phyloP scores from a whole-genome alignment of 2,888 invertebrate genomes.

The Idaea dimidiata region DNA sequence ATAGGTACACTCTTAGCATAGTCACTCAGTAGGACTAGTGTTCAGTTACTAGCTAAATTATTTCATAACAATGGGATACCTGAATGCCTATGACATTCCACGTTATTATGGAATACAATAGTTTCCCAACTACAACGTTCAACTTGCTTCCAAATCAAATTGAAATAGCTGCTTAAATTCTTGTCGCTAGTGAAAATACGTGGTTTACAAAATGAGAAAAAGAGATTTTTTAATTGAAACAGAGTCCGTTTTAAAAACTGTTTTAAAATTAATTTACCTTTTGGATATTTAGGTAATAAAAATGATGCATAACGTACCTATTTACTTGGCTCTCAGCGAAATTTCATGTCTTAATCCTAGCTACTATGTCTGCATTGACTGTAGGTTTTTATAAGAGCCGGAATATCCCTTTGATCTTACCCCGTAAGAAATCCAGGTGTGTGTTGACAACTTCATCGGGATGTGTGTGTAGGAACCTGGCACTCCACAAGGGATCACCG shows the following conservation, averaged over 20 bases:
- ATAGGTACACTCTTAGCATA: not conserved
- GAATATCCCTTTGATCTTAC: conserved; percentile 52
- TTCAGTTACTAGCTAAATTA: not conserved
- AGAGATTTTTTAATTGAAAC: not conserved
- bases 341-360: too few relatives aligned
- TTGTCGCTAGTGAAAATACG: not conserved
- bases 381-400: not conserved
- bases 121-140: not conserved
- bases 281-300: not conserved
- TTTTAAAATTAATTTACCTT: not conserved
- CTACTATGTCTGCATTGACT: too few relatives aligned
- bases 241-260: not conserved
- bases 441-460: conserved; percentile 89
- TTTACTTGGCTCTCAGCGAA: too few relatives aligned
- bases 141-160: not conserved
- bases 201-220: not conserved
- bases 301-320: too few relatives aligned
- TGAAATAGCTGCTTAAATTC: not conserved
- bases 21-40: not conserved
- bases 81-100: not conserved
- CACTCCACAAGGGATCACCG: conserved; percentile 94
- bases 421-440: conserved; percentile 90
- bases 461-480: conserved; percentile 89
- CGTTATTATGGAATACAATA: not conserved
- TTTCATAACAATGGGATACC: not conserved